Evolutionary conservation across 2,888 invertebrate species (phyloP).

Genomic region (Lasioglossum morio): DNA sequence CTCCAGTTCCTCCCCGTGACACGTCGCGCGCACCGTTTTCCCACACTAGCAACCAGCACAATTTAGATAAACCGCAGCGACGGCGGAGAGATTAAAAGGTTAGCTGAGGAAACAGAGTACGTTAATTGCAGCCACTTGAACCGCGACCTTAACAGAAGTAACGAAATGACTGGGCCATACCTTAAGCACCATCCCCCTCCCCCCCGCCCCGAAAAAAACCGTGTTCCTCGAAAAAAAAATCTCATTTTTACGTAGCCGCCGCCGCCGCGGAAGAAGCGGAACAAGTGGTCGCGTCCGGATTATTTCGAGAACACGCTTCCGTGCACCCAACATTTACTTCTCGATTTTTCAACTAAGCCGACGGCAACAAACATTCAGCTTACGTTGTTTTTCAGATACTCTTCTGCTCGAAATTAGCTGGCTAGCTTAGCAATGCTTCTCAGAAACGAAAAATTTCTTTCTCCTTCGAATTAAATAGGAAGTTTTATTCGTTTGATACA

Average conservation of each 20-base stretch:
- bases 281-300: neutral
- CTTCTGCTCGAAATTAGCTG: neutral
- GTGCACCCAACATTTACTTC: neutral
- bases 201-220: neutral
- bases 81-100: conserved; percentile 68
- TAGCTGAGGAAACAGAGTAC: conserved; percentile 63
- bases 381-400: neutral
- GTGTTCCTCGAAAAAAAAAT: neutral
- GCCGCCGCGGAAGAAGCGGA: neutral
- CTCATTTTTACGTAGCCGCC: neutral
- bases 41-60: conserved; percentile 65
- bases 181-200: neutral
- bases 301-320: neutral
- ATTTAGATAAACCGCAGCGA: conserved; percentile 64
- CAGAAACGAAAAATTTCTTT: no score
- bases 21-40: conserved; percentile 52
- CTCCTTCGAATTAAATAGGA: no score
- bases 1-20: conserved; percentile 58
- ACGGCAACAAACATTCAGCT: neutral
- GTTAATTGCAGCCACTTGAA: conserved; percentile 70
- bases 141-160: conserved; percentile 59
- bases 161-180: conserved; percentile 25
- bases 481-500: no score
- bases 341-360: neutral
- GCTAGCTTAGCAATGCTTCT: no score